phyloP scores from a whole-genome alignment of 1,140 invertebrate genomes.

The Zaprionus ornatus region DNA sequence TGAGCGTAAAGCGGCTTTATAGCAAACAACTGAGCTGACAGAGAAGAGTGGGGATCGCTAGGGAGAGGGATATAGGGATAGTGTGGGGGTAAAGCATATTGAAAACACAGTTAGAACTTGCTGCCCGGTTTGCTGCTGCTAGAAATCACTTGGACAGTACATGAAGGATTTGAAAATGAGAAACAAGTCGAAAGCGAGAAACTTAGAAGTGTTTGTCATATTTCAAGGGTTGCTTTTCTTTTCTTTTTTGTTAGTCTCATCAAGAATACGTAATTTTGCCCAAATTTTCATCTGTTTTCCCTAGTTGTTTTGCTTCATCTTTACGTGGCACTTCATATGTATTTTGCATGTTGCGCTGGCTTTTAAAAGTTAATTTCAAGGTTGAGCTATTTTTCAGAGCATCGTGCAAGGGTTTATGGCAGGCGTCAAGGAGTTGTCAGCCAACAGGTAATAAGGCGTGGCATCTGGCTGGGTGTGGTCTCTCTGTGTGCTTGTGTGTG shows the following conservation, averaged over 20 bases:
- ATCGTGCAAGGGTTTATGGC: conserved; percentile 60
- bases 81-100: conserved; percentile 51
- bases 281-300: conserved; percentile 28
- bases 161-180: background rate
- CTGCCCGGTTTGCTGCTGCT: conserved; percentile 8
- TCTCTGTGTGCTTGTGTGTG: background rate
- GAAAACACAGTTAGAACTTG: conserved; percentile 42
- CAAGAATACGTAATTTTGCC: conserved; percentile 6
- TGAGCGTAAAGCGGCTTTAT: conserved; percentile 63
- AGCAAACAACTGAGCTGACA: conserved; percentile 1
- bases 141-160: background rate
- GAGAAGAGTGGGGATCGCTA: background rate
- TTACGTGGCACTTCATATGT: conserved; percentile 55
- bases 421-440: conserved; percentile 57
- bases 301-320: background rate
- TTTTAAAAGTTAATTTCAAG: conserved; percentile 79
- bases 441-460: conserved; percentile 54
- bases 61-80: background rate
- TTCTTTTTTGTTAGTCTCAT: conserved; percentile 27
- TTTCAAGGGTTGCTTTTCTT: conserved; percentile 60
- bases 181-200: background rate
- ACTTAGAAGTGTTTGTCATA: conserved; percentile 55
- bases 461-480: background rate
- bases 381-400: conserved; percentile 64
- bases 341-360: conserved; percentile 48